phyloP scores from a whole-genome alignment of 2,888 invertebrate genomes.

The Ethmia dodecea region DNA sequence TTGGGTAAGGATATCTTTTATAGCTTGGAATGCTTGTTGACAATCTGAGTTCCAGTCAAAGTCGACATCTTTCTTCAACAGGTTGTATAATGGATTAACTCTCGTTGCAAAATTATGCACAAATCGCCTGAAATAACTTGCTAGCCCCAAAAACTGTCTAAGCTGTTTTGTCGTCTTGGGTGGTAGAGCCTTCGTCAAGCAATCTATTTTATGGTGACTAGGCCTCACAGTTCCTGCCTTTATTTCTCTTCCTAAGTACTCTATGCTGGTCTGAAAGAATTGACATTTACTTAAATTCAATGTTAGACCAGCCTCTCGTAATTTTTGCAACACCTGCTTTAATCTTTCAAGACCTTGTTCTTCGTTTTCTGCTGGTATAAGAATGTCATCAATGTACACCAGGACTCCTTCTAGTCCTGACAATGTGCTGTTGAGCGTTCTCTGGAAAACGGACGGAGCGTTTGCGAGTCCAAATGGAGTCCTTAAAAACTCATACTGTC shows the following conservation, averaged over 20 bases:
- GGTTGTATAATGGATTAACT: neutral
- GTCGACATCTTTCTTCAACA: neutral
- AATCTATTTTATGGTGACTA: neutral
- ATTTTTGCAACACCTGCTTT: neutral
- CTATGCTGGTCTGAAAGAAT: no score
- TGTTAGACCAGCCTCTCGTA: neutral
- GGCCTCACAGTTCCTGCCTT: slow-evolving; percentile 2
- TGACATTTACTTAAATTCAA: slow-evolving; percentile 6
- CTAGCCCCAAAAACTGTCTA: neutral
- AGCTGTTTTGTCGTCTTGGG: slow-evolving; percentile 1
- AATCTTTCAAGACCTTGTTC: neutral
- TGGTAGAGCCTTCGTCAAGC: neutral
- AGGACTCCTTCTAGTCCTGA: no score
- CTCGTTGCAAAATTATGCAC: slow-evolving; percentile 1
- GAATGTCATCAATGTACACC: slow-evolving; percentile 4
- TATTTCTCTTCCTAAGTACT: no score
- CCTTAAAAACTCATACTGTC: slow-evolving; percentile 2
- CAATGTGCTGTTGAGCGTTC: no score
- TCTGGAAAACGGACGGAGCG: slow-evolving; percentile 1
- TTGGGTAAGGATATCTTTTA: neutral
- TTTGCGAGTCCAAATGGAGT: slow-evolving; percentile 3
- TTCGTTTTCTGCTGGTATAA: neutral
- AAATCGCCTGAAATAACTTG: slow-evolving; percentile 4
- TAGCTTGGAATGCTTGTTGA: neutral
- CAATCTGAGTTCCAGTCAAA: neutral